A percentile compares a stretch with the other conserved stretches of the same genome.
phyloP scores from a whole-genome alignment of 2,797 vertebrate species.

The Scarus forsteni region DNA sequence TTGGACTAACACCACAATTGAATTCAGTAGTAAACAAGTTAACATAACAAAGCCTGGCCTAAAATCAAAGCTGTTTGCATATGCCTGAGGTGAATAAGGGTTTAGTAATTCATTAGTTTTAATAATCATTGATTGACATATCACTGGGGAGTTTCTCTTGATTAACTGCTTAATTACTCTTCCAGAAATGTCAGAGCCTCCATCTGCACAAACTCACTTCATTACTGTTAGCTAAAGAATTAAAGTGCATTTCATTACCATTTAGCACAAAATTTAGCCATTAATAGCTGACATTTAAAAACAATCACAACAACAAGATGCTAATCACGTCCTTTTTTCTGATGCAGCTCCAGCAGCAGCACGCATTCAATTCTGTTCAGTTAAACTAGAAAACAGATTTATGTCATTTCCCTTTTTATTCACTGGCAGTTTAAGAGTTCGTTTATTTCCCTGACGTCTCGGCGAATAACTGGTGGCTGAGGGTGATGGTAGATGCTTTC shows the following conservation, averaged over 20 bases:
- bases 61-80: not conserved
- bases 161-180: constrained; percentile 9
- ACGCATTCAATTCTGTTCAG: not conserved
- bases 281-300: constrained; percentile 25
- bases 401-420: constrained; percentile 18
- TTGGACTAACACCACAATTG: too few species aligned
- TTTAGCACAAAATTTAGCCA: not conserved
- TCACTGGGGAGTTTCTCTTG: not conserved
- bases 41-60: too few species aligned
- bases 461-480: constrained; percentile 13
- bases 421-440: constrained; percentile 15
- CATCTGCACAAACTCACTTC: not conserved
- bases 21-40: too few species aligned
- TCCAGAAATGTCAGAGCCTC: constrained; percentile 17
- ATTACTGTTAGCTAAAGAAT: not conserved
- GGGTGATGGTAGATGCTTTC: constrained; percentile 9
- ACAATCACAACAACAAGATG: constrained; percentile 6
- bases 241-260: not conserved
- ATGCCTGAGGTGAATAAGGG: not conserved
- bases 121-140: not conserved
- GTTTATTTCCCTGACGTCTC: constrained; percentile 13
- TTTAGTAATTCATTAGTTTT: constrained; percentile 8
- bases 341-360: not conserved
- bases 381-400: constrained; percentile 17
- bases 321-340: not conserved